A percentile compares a stretch with the other conserved stretches of the same genome.
These are phyloP conservation scores for Atractosteus spatula DNA, from an alignment of 2,113 vertebrate genomes.

Conservation along the genomic window DNA sequence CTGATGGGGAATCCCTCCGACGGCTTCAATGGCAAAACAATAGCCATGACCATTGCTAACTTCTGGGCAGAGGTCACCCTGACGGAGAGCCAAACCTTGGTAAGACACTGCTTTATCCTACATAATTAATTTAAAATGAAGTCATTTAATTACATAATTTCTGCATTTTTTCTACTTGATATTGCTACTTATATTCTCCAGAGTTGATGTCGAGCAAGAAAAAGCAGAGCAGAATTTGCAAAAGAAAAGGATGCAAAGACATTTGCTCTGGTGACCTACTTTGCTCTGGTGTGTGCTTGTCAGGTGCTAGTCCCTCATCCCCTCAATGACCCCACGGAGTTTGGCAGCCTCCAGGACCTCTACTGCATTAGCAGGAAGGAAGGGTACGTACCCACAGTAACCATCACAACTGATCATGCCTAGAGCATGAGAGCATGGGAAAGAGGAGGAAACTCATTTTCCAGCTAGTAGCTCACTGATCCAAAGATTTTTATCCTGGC, in stretches of 20 bases:
- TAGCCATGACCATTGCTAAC: conserved; percentile 75
- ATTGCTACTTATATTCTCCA: too few species aligned
- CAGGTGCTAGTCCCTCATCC: conserved; percentile 74
- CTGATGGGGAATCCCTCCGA: conserved; percentile 80
- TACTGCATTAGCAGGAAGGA: conserved; percentile 78
- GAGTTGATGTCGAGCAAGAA: too few species aligned
- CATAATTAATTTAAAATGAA: too few species aligned
- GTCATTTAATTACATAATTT: too few species aligned
- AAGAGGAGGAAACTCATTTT: too few species aligned
- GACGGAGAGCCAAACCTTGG: conserved; percentile 69
- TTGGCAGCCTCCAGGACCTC: conserved; percentile 75
- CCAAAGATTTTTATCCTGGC: too few species aligned
- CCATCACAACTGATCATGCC: background rate
- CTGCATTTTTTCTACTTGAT: too few species aligned
- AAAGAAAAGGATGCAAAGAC: too few species aligned
- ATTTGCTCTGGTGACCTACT: too few species aligned
- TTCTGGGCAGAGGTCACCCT: conserved; percentile 80
- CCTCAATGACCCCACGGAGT: conserved; percentile 77
- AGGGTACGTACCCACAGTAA: conserved; percentile 47
- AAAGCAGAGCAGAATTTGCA: too few species aligned
- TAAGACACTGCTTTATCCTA: conserved; percentile 32
- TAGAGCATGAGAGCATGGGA: too few species aligned
- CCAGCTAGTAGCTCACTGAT: too few species aligned
- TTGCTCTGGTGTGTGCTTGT: background rate
- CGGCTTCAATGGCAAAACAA: conserved; percentile 77